Evolutionary conservation across 2,888 invertebrate genomes (phyloP).

Genomic region (Drosophila phalerata): DNA sequence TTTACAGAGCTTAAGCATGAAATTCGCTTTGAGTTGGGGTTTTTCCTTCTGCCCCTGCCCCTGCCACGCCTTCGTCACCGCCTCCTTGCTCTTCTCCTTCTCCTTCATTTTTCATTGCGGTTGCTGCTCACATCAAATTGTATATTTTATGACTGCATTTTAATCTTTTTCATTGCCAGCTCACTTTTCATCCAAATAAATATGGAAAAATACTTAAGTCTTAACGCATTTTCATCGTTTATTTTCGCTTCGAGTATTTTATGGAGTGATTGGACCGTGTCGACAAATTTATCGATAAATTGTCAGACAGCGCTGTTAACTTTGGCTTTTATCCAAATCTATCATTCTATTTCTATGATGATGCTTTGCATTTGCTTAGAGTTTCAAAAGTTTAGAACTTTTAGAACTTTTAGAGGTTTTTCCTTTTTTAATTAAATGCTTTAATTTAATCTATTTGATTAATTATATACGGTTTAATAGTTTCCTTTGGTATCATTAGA

Average conservation of each 20-base stretch:
- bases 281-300: conserved; percentile 6
- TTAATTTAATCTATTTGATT: background rate
- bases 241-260: background rate
- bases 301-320: background rate
- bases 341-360: too few species aligned
- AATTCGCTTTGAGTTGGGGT: conserved; percentile 57
- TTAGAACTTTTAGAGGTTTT: background rate
- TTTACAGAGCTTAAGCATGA: conserved; percentile 82
- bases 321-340: too few species aligned
- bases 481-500: too few species aligned
- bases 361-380: too few species aligned
- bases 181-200: conserved; percentile 34
- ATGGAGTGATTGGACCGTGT: background rate
- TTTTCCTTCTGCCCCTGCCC: background rate
- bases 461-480: too few species aligned
- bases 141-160: conserved; percentile 70
- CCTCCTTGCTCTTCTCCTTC: background rate
- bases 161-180: conserved; percentile 63
- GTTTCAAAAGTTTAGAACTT: background rate
- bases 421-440: too few species aligned
- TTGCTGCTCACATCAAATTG: conserved; percentile 59
- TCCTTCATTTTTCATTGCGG: conserved; percentile 61
- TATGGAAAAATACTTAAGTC: conserved; percentile 23
- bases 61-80: background rate
- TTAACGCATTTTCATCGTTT: conserved; percentile 13